Evolutionary conservation across 1,140 invertebrate genomes (phyloP).

Genomic region (Latrodectus geometricus): DNA sequence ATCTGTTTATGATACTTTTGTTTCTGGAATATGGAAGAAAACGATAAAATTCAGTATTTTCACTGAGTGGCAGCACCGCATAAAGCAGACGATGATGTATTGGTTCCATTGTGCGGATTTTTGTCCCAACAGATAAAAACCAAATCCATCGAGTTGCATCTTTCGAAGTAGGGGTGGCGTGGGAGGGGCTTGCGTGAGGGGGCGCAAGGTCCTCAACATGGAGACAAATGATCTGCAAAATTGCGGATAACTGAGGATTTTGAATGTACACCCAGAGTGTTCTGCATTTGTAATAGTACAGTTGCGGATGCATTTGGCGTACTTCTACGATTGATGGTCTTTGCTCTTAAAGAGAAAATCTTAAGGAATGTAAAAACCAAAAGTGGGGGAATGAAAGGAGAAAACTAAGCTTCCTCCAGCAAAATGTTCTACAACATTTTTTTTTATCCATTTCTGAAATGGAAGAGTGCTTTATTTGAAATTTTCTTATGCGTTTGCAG

Average conservation of each 20-base stretch:
- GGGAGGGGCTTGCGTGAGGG: not conserved
- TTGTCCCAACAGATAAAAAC: constrained; percentile 15
- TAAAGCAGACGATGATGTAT: constrained; percentile 24
- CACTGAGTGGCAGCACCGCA: not conserved
- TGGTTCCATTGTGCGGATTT: constrained; percentile 13
- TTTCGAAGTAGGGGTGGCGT: not conserved
- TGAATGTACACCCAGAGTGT: constrained; percentile 30
- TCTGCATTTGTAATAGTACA: constrained; percentile 38
- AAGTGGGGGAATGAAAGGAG: not conserved
- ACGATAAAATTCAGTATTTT: not conserved
- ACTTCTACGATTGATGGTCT: constrained; percentile 22
- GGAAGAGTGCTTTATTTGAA: constrained; percentile 16
- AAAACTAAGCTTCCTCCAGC: not conserved
- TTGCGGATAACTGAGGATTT: constrained; percentile 51
- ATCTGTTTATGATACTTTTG: too few species aligned
- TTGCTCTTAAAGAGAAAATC: constrained; percentile 7
- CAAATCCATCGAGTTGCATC: constrained; percentile 25
- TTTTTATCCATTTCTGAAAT: not conserved
- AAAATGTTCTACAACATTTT: not conserved
- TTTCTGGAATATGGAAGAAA: not conserved
- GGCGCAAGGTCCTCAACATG: constrained; percentile 4
- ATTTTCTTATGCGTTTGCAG: not conserved
- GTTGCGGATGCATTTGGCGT: constrained; percentile 33
- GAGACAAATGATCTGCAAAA: constrained; percentile 47
- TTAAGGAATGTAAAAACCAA: not conserved